Conservation (phyloP, 2,888 invertebrate genomes). For the Macroteleia sp. region DNA sequence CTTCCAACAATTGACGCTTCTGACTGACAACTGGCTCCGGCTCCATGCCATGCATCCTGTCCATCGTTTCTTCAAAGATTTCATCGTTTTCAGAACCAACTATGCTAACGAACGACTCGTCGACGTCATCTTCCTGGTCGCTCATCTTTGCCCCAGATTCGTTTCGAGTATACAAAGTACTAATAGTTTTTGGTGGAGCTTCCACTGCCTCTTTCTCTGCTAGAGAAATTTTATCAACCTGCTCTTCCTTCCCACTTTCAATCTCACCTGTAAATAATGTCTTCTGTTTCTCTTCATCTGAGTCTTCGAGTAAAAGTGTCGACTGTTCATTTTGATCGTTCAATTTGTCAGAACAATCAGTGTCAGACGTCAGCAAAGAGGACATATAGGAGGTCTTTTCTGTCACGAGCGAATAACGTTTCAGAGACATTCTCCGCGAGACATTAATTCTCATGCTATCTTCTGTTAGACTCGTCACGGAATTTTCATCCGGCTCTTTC, state of each 20-base stretch:
- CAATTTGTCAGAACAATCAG: background rate
- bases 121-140: too few species aligned
- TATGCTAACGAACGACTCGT: slow-evolving; percentile 27
- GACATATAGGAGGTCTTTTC: slow-evolving; percentile 17
- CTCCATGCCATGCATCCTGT: background rate
- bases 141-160: too few species aligned
- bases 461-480: background rate
- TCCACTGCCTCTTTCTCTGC: too few species aligned
- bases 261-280: too few species aligned
- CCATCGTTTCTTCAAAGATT: slow-evolving; percentile 36
- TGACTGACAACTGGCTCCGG: background rate
- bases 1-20: slow-evolving; percentile 11
- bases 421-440: background rate
- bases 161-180: too few species aligned
- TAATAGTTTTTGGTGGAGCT: too few species aligned
- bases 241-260: too few species aligned
- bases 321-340: background rate
- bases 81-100: slow-evolving; percentile 8
- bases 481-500: background rate
- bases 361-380: slow-evolving; percentile 3
- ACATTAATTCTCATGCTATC: background rate
- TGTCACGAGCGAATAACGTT: background rate
- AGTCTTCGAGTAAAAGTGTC: too few species aligned
- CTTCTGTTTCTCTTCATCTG: too few species aligned
- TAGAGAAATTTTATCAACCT: too few species aligned